Conservation (phyloP, 2,797 vertebrate species). For the Tangara arthus region DNA sequence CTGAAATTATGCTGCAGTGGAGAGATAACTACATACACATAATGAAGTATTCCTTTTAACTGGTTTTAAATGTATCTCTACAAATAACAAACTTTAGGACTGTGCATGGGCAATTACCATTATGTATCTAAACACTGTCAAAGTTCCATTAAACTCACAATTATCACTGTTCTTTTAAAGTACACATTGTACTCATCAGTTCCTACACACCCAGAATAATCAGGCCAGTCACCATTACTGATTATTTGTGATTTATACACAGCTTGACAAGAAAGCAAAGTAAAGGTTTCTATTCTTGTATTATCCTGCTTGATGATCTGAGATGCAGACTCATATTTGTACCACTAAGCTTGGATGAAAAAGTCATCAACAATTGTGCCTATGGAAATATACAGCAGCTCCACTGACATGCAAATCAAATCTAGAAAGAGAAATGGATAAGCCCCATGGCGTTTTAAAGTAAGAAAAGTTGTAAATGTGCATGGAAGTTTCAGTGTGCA, state of each 20-base stretch:
- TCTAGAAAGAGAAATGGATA: neutral
- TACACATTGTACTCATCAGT: neutral
- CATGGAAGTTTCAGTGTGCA: neutral
- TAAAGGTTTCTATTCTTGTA: neutral
- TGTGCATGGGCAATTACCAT: neutral
- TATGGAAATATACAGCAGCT: neutral
- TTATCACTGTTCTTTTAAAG: neutral
- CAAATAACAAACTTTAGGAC: neutral
- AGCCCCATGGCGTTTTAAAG: neutral
- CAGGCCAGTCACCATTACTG: neutral
- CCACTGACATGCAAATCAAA: neutral
- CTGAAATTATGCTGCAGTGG: neutral
- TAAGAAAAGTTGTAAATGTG: neutral
- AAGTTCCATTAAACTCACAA: neutral
- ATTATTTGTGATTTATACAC: neutral
- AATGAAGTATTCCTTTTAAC: neutral
- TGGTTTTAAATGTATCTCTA: neutral
- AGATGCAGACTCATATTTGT: neutral
- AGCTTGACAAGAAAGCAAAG: neutral
- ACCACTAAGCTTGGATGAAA: neutral
- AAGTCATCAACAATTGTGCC: neutral
- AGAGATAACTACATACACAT: neutral
- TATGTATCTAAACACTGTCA: neutral
- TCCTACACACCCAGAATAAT: neutral
- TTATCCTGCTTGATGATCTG: neutral